Base-by-base conservation (phyloP, 2,888 invertebrate genomes). In the Heliconius charithonia region DNA sequence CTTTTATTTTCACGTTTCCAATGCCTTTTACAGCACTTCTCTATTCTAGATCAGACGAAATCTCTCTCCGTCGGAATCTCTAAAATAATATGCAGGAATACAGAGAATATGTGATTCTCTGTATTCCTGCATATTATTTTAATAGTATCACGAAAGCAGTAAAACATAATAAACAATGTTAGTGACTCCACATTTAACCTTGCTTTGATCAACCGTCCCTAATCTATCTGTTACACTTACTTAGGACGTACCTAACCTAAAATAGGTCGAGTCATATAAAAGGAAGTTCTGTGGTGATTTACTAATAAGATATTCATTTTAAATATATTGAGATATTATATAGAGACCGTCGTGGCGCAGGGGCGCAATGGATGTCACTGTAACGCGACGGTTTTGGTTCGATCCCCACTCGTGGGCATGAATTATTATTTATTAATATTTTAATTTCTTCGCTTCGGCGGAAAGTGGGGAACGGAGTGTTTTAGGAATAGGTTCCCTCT, bases 191-290 rank as follows among this genome's bases (percentile, higher is more conserved):
- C 75, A 77, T 71, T 81, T 79, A 82, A 81, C 84, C 79, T 82
- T 81, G 82, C 81, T 76, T 76, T 83, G 81, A 85, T 85, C 86
- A 84, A 84, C 85, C 85, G 76, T 78, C 56, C 63, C 76, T 82
- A 87, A 86, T 85, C 82, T 83, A 85, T 86, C 85, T 79, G 85
- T 83, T 81, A 84, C 85, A 84, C 83, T 86, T 85, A 80, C 83
- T 87, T 85, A 80, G 70, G 76, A 80, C 75, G 75, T 78, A 59
- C n/a, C 9, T 22, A 71, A 32, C 70, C 59, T 67, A 56, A 66
- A 45, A 77, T 72, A 27, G 71, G 77, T 56, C 71, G 65, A 65
- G n/a, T 56, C 32, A 45, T 66, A 25, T 22, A 27, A 41, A 71
- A 63, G 4, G 22, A 71, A 4, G 66, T 16, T 6, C 13, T 32